Conservation (phyloP, 1,140 invertebrate genomes). For the Caenorhabditis brenneri region DNA sequence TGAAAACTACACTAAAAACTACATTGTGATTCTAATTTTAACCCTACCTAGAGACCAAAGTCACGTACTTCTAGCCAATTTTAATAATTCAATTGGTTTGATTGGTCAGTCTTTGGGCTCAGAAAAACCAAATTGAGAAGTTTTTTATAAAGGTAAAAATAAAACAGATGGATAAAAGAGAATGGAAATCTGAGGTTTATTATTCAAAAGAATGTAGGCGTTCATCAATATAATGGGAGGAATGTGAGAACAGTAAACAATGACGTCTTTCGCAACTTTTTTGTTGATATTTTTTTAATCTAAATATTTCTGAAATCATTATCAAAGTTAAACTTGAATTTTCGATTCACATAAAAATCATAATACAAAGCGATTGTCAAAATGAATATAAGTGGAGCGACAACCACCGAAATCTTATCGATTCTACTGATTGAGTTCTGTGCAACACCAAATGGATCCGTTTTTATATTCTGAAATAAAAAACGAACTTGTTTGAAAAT, state of each 20-base stretch:
- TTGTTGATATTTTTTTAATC: no score
- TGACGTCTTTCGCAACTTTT: no score
- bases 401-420: constrained; percentile 50
- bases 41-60: not conserved
- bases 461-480: constrained; percentile 44
- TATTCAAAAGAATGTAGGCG: no score
- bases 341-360: constrained; percentile 55
- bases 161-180: no score
- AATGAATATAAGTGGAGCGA: constrained; percentile 51
- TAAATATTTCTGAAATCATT: constrained; percentile 15
- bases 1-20: no score
- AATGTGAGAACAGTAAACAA: not conserved
- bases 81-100: not conserved
- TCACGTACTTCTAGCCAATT: not conserved
- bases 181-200: no score
- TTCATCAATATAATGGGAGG: not conserved
- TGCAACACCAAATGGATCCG: constrained; percentile 54
- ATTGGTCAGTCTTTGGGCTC: no score
- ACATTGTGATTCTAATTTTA: not conserved
- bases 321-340: constrained; percentile 51
- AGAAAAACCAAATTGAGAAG: no score
- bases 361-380: constrained; percentile 57
- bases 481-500: not conserved
- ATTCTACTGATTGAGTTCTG: constrained; percentile 54
- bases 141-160: no score